A percentile compares a stretch with the other conserved stretches of the same genome.
phyloP scores from a whole-genome alignment of 2,113 vertebrate species.

The Condylura cristata region DNA sequence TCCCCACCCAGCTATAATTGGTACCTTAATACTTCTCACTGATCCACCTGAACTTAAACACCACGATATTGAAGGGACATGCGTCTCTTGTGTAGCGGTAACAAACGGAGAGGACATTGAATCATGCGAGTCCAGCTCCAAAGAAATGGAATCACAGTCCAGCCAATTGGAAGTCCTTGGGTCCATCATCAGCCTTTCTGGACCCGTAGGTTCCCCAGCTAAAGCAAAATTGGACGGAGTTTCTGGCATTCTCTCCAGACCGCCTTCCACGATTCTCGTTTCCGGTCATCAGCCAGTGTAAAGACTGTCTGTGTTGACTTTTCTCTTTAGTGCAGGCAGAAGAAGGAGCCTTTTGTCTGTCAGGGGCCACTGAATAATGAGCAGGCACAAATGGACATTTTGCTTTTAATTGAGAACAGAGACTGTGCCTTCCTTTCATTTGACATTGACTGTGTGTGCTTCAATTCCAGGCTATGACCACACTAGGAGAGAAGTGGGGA shows the following conservation, averaged over 20 bases:
- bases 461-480: not conserved
- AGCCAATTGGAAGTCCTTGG: not conserved
- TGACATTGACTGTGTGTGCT: not conserved
- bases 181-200: not conserved
- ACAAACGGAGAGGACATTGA: not conserved
- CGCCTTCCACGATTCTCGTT: not conserved
- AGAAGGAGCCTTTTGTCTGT: not conserved
- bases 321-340: not conserved
- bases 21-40: not conserved
- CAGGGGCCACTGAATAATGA: not conserved
- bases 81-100: not conserved
- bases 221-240: not conserved
- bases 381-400: not conserved
- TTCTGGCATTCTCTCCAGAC: not conserved
- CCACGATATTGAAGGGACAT: not conserved
- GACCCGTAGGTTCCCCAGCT: not conserved
- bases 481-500: not conserved
- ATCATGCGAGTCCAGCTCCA: not conserved
- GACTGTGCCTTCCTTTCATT: conserved; percentile 34
- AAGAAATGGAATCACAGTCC: not conserved
- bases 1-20: not conserved
- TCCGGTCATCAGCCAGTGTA: not conserved
- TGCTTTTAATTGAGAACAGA: not conserved
- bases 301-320: not conserved
- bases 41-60: not conserved